Base-by-base conservation (phyloP, 2,888 invertebrate species). In the Selenia dentaria region DNA sequence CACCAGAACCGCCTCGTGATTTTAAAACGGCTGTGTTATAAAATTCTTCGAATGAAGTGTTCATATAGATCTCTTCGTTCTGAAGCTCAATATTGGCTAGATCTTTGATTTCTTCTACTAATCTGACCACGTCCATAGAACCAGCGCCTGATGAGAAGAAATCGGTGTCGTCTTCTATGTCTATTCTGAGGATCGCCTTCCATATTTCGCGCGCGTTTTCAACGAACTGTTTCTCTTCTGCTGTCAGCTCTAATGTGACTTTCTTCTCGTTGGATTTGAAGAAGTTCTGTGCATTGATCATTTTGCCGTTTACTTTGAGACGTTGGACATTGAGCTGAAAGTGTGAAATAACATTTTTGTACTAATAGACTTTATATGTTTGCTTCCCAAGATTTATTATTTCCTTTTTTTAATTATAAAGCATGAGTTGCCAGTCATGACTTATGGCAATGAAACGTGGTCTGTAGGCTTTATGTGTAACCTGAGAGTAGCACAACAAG, bases 91-190 rank as follows among this genome's bases (percentile, higher is more conserved):
- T 82, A 52, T 93, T 93, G 5, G 95, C 92, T 22, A 94, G 88
- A 52, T 97, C 97, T 74, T 96, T 97, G 0, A 98, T 93, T 87
- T 99, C 98, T 83, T 99, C 99, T 0, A 99, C 95, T 36, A 99
- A 77, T 63, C 97, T 92, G 0, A 98, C 98, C 1, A 99, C 98
- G 78, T 99, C 99, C 97, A 99, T 99, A 4, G 98, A 98, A 0
- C 97, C 97, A n/a, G 97, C 99, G 6, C 99, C 99, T n/a, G 94
- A 93, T 0, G 93, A 93, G 81, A 99, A 99, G 88, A 99, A 99
- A 73, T 99, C 98, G 0, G 97, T 97, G 1, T 94, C 93, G 5
- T 94, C 93, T 6, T 95, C 94, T 3, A 96, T 92, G 1, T 95
- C 94, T 0, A 93, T 88, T 61, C 95, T 95, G 0, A 99, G 90